A percentile compares a stretch with the other conserved stretches of the same genome.
Evolutionary conservation across 2,113 vertebrate species (phyloP).

Genomic region (Sylvilagus bachmani): DNA sequence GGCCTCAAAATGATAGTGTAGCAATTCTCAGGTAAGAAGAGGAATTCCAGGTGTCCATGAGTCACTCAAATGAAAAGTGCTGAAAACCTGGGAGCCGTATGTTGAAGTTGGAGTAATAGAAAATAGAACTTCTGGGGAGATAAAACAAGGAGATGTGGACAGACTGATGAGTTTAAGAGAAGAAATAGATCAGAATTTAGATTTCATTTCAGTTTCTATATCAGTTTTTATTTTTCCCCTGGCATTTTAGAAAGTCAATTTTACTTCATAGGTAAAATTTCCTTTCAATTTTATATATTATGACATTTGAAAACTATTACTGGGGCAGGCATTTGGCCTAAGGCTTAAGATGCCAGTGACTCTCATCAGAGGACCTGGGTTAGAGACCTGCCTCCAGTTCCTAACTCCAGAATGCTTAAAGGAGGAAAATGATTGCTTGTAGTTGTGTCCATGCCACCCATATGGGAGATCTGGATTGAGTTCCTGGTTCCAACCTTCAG

Average conservation of each 20-base stretch:
- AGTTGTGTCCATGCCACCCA: no score
- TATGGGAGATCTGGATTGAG: no score
- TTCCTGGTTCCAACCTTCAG: no score
- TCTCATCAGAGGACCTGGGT: no score
- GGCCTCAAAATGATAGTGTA: background rate
- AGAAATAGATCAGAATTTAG: background rate
- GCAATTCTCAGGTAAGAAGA: background rate
- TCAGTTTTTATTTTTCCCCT: background rate
- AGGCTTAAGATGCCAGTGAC: no score
- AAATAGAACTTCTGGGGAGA: background rate
- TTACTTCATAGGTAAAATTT: background rate
- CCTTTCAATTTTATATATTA: background rate
- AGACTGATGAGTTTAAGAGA: background rate
- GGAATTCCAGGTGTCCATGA: background rate
- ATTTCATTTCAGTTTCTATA: constrained; percentile 2
- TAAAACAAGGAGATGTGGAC: background rate
- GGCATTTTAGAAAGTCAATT: background rate
- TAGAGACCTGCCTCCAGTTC: no score
- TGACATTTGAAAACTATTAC: background rate
- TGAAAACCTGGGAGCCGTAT: background rate
- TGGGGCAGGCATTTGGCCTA: no score
- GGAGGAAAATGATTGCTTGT: no score
- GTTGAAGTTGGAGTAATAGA: background rate
- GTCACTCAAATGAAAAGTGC: background rate
- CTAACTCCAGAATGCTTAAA: no score